Conservation (phyloP, 2,113 vertebrate species). For the Planiliza haematocheilus region DNA sequence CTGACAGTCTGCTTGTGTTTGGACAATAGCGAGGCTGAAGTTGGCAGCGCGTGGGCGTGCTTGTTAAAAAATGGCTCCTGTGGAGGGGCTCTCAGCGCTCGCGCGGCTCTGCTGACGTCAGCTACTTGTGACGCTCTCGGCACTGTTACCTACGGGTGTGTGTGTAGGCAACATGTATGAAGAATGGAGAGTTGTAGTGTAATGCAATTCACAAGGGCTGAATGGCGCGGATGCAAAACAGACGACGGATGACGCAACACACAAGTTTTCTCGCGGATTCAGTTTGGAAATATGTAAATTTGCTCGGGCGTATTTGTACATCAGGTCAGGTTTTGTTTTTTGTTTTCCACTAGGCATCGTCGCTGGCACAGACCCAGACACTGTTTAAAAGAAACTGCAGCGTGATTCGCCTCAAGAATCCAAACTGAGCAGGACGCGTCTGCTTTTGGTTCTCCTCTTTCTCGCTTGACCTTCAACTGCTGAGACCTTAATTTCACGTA, state of each 20-base stretch:
- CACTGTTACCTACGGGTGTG: constrained; percentile 34
- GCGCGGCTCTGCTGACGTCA: constrained; percentile 71
- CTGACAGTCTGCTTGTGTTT: constrained; percentile 63
- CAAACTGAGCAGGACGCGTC: neutral
- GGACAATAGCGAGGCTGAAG: constrained; percentile 72
- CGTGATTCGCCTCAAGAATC: neutral
- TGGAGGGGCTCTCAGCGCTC: constrained; percentile 66
- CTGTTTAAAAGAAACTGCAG: fast-evolving
- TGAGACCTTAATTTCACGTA: neutral
- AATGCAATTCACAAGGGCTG: constrained; percentile 22
- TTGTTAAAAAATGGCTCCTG: constrained; percentile 72
- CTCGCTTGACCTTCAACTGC: neutral
- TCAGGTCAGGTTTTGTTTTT: too few relatives aligned
- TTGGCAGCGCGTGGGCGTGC: constrained; percentile 74
- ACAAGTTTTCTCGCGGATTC: too few relatives aligned
- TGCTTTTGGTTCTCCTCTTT: neutral
- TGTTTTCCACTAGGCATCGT: too few relatives aligned
- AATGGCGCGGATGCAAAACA: constrained; percentile 35
- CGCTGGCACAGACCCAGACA: constrained; percentile 21
- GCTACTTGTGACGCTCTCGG: constrained; percentile 69
- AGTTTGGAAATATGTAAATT: too few relatives aligned
- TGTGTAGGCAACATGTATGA: constrained; percentile 38
- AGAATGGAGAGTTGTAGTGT: constrained; percentile 14
- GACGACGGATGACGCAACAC: constrained; percentile 1
- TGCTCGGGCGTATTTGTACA: too few relatives aligned